phyloP scores from a whole-genome alignment of 1,140 invertebrate genomes.

The Drosophila sulfurigaster region DNA sequence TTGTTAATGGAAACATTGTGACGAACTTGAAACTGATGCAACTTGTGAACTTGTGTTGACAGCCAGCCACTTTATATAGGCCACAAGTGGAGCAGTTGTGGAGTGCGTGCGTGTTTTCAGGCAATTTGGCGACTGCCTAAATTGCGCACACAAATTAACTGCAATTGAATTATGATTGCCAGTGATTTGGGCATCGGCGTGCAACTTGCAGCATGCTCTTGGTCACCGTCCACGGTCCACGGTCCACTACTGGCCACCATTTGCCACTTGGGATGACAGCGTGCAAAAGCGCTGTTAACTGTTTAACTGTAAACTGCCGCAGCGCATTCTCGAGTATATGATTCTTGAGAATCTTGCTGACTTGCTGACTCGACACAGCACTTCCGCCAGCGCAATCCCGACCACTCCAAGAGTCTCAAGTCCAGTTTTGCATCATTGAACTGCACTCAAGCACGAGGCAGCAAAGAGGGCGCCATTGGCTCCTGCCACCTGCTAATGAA shows the following conservation, averaged over 20 bases:
- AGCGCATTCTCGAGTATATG: constrained; percentile 15
- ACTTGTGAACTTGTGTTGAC: neutral
- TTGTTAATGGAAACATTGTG: constrained; percentile 15
- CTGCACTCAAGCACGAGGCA: neutral
- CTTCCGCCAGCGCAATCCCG: constrained; percentile 1
- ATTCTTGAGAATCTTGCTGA: constrained; percentile 25
- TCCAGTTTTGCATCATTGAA: constrained; percentile 20
- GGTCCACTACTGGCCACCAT: too few species aligned
- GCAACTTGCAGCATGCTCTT: too few species aligned
- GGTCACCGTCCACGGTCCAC: too few species aligned
- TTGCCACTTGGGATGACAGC: too few species aligned
- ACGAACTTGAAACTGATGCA: constrained; percentile 12
- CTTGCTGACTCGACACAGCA: constrained; percentile 17
- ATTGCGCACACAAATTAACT: constrained; percentile 57
- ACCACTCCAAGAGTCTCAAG: neutral
- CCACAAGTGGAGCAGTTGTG: neutral
- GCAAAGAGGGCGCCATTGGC: neutral
- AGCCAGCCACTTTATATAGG: constrained; percentile 51
- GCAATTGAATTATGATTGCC: constrained; percentile 66
- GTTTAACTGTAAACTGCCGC: constrained; percentile 29
- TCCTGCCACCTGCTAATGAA: neutral
- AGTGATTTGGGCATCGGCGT: constrained; percentile 12
- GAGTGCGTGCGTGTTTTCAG: constrained; percentile 51
- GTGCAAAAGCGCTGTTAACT: neutral
- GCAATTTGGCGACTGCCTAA: constrained; percentile 55